Percentiles rank a stretch among this genome's conserved stretches.
Conservation (phyloP, 2,797 vertebrate species). For the Falco peregrinus region DNA sequence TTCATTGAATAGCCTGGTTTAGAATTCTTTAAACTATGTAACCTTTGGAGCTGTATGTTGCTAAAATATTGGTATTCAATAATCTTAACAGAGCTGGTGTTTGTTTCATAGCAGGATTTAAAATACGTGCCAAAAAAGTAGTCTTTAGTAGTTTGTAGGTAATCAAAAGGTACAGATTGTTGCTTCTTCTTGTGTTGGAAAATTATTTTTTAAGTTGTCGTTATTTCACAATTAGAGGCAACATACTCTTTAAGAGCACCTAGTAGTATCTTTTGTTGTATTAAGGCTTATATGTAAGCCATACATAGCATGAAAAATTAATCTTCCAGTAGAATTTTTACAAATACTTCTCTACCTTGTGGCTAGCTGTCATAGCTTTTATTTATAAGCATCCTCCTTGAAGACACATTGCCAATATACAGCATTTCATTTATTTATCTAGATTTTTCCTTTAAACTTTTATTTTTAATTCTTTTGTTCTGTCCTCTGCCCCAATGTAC, state of each 20-base stretch:
- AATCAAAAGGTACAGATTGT: neutral
- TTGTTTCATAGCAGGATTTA: neutral
- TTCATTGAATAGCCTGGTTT: neutral
- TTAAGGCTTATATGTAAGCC: neutral
- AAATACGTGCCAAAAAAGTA: neutral
- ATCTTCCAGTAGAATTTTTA: neutral
- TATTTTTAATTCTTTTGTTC: conserved; percentile 76
- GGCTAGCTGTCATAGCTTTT: neutral
- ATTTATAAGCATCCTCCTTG: neutral
- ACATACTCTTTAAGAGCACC: neutral
- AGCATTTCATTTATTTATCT: conserved; percentile 1
- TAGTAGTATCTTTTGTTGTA: neutral
- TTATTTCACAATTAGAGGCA: neutral
- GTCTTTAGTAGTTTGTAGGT: neutral
- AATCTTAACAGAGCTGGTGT: neutral
- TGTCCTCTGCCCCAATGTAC: conserved; percentile 86
- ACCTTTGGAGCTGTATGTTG: neutral
- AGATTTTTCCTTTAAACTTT: conserved; percentile 27
- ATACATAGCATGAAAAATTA: neutral
- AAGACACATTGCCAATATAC: neutral
- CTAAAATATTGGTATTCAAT: neutral
- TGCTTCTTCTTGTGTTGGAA: neutral
- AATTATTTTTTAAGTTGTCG: neutral
- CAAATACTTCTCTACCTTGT: neutral
- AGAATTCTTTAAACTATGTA: neutral